phyloP scores from a whole-genome alignment of 2,113 vertebrate species.

The Phalacrocorax brasilianus region DNA sequence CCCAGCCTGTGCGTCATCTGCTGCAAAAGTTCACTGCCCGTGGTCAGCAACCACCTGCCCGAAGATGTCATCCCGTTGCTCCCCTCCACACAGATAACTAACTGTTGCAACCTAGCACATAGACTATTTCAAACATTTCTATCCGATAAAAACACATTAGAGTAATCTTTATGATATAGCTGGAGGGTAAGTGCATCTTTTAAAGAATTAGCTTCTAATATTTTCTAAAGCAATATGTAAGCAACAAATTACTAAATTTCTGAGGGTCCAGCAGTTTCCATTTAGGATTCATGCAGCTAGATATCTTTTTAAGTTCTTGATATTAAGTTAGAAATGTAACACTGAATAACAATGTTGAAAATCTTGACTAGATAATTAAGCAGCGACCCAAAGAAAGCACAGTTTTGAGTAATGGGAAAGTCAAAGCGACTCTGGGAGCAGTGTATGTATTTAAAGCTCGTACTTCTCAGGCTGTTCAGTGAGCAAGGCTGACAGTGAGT shows the following conservation, averaged over 20 bases:
- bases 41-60: background rate
- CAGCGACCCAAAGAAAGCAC: background rate
- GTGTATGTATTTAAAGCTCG: background rate
- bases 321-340: background rate
- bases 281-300: background rate
- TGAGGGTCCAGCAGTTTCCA: background rate
- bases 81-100: background rate
- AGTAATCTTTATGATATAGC: background rate
- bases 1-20: rapidly evolving
- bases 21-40: background rate
- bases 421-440: background rate
- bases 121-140: background rate
- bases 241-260: background rate
- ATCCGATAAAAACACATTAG: background rate
- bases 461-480: background rate
- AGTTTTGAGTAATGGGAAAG: background rate
- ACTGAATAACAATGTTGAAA: background rate
- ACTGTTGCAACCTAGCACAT: background rate
- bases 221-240: background rate
- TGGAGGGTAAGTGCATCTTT: background rate
- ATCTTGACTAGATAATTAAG: background rate
- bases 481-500: background rate
- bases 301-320: background rate
- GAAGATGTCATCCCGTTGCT: background rate
- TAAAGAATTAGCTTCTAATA: background rate